Percentiles rank a stretch among this genome's conserved stretches.
Conservation (phyloP, 1,140 invertebrate species). For the Neodiprion pinetum region DNA sequence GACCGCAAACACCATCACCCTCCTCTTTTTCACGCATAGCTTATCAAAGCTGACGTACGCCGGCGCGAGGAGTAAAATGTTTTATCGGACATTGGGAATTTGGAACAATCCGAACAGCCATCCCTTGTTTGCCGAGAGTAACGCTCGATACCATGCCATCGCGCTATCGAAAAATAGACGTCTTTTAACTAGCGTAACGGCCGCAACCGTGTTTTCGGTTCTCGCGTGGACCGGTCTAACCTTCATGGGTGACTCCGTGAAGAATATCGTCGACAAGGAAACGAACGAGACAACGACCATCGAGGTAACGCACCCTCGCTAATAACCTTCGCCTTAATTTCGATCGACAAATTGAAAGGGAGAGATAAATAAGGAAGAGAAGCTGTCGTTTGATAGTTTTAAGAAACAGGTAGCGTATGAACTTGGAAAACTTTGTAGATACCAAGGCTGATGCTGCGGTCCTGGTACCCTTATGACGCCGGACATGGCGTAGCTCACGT, state of each 20-base stretch:
- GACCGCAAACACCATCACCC: conserved; percentile 81
- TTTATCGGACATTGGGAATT: conserved; percentile 77
- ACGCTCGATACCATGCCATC: conserved; percentile 75
- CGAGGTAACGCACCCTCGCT: conserved; percentile 51
- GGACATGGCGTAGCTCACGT: conserved; percentile 72
- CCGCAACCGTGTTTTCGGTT: conserved; percentile 67
- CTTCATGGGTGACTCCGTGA: conserved; percentile 77
- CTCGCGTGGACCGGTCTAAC: conserved; percentile 76
- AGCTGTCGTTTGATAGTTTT: too few relatives aligned
- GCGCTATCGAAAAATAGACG: conserved; percentile 79
- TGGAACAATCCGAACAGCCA: conserved; percentile 85
- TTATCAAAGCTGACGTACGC: conserved; percentile 79
- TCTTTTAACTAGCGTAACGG: conserved; percentile 72
- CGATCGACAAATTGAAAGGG: too few relatives aligned
- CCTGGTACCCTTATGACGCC: conserved; percentile 79
- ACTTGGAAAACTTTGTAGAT: conserved; percentile 45
- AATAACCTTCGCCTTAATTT: too few relatives aligned
- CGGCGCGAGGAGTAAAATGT: conserved; percentile 74
- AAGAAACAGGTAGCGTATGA: too few relatives aligned
- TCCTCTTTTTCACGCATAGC: conserved; percentile 80
- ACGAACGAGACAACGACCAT: conserved; percentile 75
- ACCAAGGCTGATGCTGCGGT: conserved; percentile 75
- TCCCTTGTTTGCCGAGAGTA: conserved; percentile 83
- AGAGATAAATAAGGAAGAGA: too few relatives aligned
- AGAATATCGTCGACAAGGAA: conserved; percentile 70